Conservation (phyloP, 2,888 invertebrate species). For the Stenotaenia linearis region DNA sequence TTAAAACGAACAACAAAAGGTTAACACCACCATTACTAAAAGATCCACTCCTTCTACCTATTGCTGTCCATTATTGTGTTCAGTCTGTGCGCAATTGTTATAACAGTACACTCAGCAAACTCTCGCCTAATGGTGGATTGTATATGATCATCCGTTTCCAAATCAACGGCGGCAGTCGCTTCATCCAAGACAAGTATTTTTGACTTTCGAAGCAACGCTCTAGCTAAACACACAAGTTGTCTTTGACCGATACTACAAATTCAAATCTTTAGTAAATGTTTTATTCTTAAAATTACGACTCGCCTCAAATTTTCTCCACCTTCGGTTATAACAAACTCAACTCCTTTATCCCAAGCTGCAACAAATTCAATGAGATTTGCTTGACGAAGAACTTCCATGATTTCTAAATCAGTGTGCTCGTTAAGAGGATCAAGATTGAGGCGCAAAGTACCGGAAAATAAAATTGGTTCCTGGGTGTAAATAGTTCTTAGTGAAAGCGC, state of each 20-base stretch:
- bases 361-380: constrained; percentile 84
- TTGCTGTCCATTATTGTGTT: constrained; percentile 19
- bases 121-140: constrained; percentile 38
- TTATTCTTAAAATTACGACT: neutral
- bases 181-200: constrained; percentile 39
- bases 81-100: constrained; percentile 36
- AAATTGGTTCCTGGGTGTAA: constrained; percentile 78
- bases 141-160: constrained; percentile 39
- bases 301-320: constrained; percentile 75
- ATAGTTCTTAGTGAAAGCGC: neutral
- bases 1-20: neutral
- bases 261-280: neutral
- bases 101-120: constrained; percentile 38
- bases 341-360: constrained; percentile 64
- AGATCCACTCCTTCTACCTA: neutral
- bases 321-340: constrained; percentile 78
- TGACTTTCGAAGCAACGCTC: constrained; percentile 37
- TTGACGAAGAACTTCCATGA: constrained; percentile 82
- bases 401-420: constrained; percentile 66
- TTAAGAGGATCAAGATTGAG: constrained; percentile 90
- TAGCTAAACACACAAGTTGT: constrained; percentile 39
- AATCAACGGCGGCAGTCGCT: constrained; percentile 39
- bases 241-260: constrained; percentile 36
- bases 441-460: constrained; percentile 85
- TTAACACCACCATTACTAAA: neutral